Base-by-base conservation (phyloP, 2,113 vertebrate species). In the Brienomyrus brachyistius region DNA sequence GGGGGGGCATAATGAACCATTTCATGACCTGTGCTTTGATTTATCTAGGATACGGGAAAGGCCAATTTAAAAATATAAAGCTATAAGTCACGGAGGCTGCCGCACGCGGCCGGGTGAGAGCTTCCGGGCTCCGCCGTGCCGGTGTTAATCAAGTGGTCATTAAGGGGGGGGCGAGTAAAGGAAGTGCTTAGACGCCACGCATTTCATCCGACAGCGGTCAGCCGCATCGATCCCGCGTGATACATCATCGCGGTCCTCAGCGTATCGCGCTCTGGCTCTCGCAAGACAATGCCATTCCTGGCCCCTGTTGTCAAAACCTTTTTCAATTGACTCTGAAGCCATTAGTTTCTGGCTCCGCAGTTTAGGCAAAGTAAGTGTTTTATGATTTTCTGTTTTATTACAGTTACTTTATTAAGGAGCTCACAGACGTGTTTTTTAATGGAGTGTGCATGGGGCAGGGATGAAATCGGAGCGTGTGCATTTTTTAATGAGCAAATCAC, bases 11-110 rank as follows among this genome's bases (percentile, higher is more conserved):
- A 97, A 97, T 95, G 96, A 96, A 93, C 92, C 95, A 92, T 95
- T 96, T 97, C 96, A 96, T 95, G 95, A 93, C 95, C 94, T 94
- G 90, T 94, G 92, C 95, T 94, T 95, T 97, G 96, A 97, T 97
- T 97, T 97, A 96, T 97, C 95, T 95, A 94, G 93, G 17, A 17
- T 92, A 91, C 91, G 93, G 88, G 93, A 94, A 92, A 96, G 95
- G 93, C 93, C 94, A 94, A 94, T 94, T 94, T 94, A 93, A 94
- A 95, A 95, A 95, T 93, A 93, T 91, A 94, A 95, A 94, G 90
- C 90, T 50, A 11, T 96, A 96, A 95, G 94, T 95, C 94, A 94
- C 87, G 31, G 86, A 88, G 90, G 80, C n/a, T 85, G 91, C 91
- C 89, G 91, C 15, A 0, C 89, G 70, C 85, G 84, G 92, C 90